A percentile compares a stretch with the other conserved stretches of the same genome.
These are phyloP conservation scores for Leucoraja erinaceus DNA, from an alignment of 2,113 vertebrate genomes.

Conservation along the genomic window DNA sequence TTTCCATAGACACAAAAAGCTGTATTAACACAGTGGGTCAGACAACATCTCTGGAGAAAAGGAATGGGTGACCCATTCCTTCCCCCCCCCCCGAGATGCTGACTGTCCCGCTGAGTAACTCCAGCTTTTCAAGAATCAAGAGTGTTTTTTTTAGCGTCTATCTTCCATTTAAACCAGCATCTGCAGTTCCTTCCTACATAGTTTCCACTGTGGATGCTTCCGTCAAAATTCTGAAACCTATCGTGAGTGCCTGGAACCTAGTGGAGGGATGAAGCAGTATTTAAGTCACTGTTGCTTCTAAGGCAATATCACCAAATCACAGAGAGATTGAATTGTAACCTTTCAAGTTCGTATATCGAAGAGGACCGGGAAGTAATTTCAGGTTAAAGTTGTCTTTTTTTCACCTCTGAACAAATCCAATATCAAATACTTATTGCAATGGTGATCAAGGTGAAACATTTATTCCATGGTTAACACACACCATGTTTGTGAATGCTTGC, in stretches of 20 bases:
- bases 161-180: no score
- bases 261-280: neutral
- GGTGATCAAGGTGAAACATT: neutral
- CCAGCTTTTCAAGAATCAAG: no score
- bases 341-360: neutral
- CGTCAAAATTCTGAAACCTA: neutral
- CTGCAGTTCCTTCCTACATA: neutral
- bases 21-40: no score
- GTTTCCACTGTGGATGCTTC: neutral
- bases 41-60: no score
- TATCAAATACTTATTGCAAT: no score
- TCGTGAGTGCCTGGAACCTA: neutral
- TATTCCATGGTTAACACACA: neutral
- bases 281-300: neutral
- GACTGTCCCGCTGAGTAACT: no score
- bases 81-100: no score
- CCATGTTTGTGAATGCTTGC: neutral
- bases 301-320: neutral
- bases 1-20: neutral
- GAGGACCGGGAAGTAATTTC: neutral
- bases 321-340: neutral
- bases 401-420: neutral
- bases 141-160: no score
- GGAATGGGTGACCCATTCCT: no score
- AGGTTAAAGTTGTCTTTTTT: neutral